Conservation (phyloP, 2,113 vertebrate genomes). For the Esox niger region DNA sequence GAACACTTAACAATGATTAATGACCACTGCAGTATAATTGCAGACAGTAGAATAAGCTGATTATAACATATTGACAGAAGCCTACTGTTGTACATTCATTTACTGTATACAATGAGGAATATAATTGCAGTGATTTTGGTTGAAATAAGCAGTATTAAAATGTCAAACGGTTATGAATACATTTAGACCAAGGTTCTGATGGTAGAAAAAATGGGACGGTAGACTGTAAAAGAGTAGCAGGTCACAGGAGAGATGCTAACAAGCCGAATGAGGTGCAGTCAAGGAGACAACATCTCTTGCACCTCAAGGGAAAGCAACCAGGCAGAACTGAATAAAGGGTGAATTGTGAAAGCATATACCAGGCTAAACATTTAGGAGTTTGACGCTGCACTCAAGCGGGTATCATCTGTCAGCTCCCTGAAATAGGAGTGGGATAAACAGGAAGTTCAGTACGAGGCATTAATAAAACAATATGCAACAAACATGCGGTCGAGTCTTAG, state of each 20-base stretch:
- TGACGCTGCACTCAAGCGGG: conserved; percentile 35
- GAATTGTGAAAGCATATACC: conserved; percentile 30
- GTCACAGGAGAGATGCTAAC: conserved; percentile 44
- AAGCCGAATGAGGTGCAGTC: conserved; percentile 61
- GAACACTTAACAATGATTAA: neutral
- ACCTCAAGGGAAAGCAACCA: conserved; percentile 56
- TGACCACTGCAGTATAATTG: neutral
- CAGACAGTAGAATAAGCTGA: neutral
- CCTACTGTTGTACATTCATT: neutral
- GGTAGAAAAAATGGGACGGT: conserved; percentile 17
- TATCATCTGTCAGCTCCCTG: conserved; percentile 19
- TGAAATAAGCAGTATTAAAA: conserved; percentile 4
- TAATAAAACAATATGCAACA: conserved; percentile 54
- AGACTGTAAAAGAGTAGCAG: conserved; percentile 33
- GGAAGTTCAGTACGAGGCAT: conserved; percentile 38
- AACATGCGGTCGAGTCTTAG: conserved; percentile 19
- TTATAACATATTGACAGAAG: neutral
- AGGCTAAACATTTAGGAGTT: conserved; percentile 21
- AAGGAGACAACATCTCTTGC: conserved; percentile 63
- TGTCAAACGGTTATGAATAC: conserved; percentile 31
- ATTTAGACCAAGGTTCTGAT: conserved; percentile 45
- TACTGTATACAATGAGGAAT: neutral
- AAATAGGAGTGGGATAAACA: conserved; percentile 15
- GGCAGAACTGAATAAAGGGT: conserved; percentile 26
- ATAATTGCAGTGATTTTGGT: conserved; percentile 16